These are phyloP conservation scores for Petrocephalus zakoni DNA, from an alignment of 2,113 vertebrate genomes.

Conservation along the genomic window DNA sequence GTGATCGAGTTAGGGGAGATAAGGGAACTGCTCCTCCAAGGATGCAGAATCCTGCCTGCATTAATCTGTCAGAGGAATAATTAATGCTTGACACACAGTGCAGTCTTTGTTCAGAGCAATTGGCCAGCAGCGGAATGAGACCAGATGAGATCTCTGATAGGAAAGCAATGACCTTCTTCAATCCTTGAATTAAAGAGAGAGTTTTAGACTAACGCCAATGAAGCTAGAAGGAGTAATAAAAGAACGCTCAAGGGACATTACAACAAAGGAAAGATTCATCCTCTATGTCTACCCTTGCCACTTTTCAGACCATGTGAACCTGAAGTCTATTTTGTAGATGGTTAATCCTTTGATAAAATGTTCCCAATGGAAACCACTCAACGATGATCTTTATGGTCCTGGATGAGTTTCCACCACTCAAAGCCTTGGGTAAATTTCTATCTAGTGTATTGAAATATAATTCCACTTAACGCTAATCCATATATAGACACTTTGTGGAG, in stretches of 20 bases:
- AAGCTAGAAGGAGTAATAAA: background rate
- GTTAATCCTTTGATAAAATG: constrained; percentile 3
- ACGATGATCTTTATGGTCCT: background rate
- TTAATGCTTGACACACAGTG: background rate
- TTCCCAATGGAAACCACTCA: background rate
- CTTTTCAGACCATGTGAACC: background rate
- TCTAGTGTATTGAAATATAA: background rate
- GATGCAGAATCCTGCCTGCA: background rate
- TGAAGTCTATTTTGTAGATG: background rate
- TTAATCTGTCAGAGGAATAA: constrained; percentile 3
- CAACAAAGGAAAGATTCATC: constrained; percentile 1
- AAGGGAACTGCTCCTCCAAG: background rate
- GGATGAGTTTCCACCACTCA: background rate
- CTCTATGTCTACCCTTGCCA: background rate
- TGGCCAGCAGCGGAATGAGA: background rate
- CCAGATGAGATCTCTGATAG: background rate
- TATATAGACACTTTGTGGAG: background rate
- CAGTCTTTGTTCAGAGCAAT: background rate
- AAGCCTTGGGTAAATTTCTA: background rate
- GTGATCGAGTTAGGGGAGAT: background rate
- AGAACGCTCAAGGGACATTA: background rate
- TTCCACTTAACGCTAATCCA: background rate
- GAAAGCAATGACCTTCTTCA: background rate
- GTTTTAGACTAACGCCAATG: background rate
- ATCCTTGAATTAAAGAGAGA: background rate